These are phyloP conservation scores for Limanda limanda DNA, from an alignment of 2,113 vertebrate genomes.

Conservation along the genomic window DNA sequence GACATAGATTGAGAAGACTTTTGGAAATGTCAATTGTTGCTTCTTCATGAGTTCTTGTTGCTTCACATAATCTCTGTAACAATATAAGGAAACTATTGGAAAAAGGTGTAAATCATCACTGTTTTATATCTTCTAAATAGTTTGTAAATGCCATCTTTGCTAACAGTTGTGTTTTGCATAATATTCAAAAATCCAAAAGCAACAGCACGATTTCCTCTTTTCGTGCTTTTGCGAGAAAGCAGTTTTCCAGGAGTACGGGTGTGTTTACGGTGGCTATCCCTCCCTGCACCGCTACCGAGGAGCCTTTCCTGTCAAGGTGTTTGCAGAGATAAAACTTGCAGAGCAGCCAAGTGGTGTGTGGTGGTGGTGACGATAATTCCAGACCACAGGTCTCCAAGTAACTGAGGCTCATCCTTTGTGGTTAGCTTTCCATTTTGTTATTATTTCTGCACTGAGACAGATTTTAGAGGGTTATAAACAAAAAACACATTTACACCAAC, in stretches of 20 bases:
- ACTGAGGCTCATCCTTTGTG: slow-evolving; percentile 21
- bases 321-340: slow-evolving; percentile 42
- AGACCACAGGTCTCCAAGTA: slow-evolving; percentile 14
- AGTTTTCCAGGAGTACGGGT: slow-evolving; percentile 29
- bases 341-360: slow-evolving; percentile 20
- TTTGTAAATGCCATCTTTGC: background rate
- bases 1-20: background rate
- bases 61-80: background rate
- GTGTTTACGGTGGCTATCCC: background rate
- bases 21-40: background rate
- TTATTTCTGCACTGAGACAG: background rate
- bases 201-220: background rate
- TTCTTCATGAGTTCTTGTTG: background rate
- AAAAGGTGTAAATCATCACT: background rate
- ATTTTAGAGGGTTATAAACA: background rate
- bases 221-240: background rate
- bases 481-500: background rate
- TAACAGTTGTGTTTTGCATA: background rate
- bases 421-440: background rate
- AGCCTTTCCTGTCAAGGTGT: slow-evolving; percentile 45
- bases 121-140: too few relatives aligned
- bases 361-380: slow-evolving; percentile 32
- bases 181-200: background rate
- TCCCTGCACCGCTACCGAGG: slow-evolving; percentile 22
- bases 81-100: background rate